Evolutionary conservation across 2,888 invertebrate species (phyloP).

Genomic region (Macrophya annulata): DNA sequence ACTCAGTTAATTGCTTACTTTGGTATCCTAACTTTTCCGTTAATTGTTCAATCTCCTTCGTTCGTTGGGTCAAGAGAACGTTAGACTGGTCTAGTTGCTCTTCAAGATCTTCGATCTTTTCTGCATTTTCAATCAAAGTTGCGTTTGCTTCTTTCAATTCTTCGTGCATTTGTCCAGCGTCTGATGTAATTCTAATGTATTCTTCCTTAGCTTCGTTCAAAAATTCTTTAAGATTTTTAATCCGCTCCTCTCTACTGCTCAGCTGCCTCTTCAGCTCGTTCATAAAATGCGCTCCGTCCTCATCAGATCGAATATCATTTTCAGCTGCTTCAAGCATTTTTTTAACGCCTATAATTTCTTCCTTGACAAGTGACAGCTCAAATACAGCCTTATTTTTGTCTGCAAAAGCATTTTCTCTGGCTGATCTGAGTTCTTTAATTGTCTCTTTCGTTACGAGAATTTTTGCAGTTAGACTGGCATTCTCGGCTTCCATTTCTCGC

Average conservation of each 20-base stretch:
- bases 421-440: conserved; percentile 64
- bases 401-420: conserved; percentile 63
- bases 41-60: conserved; percentile 54
- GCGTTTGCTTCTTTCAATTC: conserved; percentile 52
- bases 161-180: conserved; percentile 35
- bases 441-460: conserved; percentile 62
- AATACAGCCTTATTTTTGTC: conserved; percentile 68
- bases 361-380: conserved; percentile 59
- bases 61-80: conserved; percentile 52
- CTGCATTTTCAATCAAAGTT: conserved; percentile 37
- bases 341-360: conserved; percentile 65
- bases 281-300: conserved; percentile 49
- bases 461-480: conserved; percentile 63
- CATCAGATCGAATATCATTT: conserved; percentile 49
- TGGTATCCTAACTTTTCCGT: conserved; percentile 55
- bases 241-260: conserved; percentile 57
- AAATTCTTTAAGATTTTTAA: conserved; percentile 56
- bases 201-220: conserved; percentile 57
- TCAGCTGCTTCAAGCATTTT: conserved; percentile 46
- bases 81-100: conserved; percentile 56
- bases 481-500: conserved; percentile 65
- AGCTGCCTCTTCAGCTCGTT: conserved; percentile 61
- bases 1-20: conserved; percentile 56
- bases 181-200: conserved; percentile 4
- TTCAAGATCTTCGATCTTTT: conserved; percentile 59